Evolutionary conservation across 2,888 invertebrate species (phyloP), one percentile per base, ranked within the genome.

Genomic region (Drosophila nr. fundita): DNA sequence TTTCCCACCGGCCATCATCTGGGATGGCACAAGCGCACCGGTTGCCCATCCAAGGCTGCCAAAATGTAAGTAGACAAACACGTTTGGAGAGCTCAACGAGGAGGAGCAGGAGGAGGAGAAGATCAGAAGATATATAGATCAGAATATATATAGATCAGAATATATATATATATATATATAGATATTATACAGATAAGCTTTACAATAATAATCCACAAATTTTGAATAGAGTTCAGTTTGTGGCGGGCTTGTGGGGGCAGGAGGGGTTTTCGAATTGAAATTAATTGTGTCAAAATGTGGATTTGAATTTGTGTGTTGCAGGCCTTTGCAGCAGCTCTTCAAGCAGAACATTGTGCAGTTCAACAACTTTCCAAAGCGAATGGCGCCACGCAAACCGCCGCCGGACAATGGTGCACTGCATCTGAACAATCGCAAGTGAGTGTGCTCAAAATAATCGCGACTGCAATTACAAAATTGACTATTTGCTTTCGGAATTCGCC

Each of bases 11-110:
- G 93, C 62, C 93, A 93, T 78, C 93, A 93, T 79, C 82, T 93
- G 60, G 93, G 93, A 38, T 93, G 93, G 93, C 93, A 93, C 63
- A 93, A 93, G 64, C 91, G 93, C 67, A 92, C 93, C 24, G 93
- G 93, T 6, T 93, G 93, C 48, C 92, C 93, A 7, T 93, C 92
- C 32, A 91, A 92, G 76, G 91, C 92, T 45, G 90, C 92, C 57
- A 92, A 92, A 83, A 91, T 92, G 92, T 92, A 52, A 83, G 89
- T 72, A 32, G 10, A 21, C 24, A 4, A 8, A 29, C 0, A 18
- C 5, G 1, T 10, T 32, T 32, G 32, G 32, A 10, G 30, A 32
- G 30, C 30, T 32, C 30, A 32, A 30, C 10, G 18, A 15, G 18
- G 6, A 21, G 21, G 13, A 15, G 21, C 1, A 21, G 40, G 2